These are phyloP conservation scores for Acheta domesticus DNA, from an alignment of 2,888 invertebrate genomes.

Conservation along the genomic window DNA sequence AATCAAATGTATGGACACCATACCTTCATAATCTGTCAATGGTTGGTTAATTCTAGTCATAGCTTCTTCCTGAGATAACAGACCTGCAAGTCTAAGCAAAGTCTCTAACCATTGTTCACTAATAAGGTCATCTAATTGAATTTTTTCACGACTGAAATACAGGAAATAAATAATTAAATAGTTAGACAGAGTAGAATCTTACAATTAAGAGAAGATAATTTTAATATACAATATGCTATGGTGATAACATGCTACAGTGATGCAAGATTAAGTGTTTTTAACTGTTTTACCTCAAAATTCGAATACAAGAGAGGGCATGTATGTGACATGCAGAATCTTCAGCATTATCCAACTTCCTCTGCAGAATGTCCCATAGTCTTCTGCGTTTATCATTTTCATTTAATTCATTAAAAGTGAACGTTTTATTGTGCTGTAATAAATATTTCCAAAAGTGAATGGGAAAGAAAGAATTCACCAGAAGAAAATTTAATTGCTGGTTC, in stretches of 20 bases:
- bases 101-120: constrained; percentile 64
- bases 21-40: constrained; percentile 35
- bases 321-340: constrained; percentile 51
- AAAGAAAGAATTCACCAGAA: background rate
- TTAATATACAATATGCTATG: background rate
- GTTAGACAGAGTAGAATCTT: background rate
- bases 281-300: constrained; percentile 61
- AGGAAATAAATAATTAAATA: background rate
- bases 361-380: constrained; percentile 60
- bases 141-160: constrained; percentile 68
- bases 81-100: constrained; percentile 65
- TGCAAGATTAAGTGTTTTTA: background rate
- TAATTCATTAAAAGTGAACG: constrained; percentile 61
- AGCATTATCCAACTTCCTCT: constrained; percentile 55
- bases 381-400: constrained; percentile 53
- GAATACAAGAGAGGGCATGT: constrained; percentile 58
- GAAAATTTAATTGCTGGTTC: background rate
- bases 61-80: constrained; percentile 43
- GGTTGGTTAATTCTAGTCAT: constrained; percentile 32
- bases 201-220: background rate
- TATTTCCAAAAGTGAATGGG: background rate
- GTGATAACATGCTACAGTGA: background rate
- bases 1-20: background rate
- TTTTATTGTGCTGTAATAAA: constrained; percentile 54
- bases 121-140: constrained; percentile 63